Evolutionary conservation across 92 coral and sea anemone species (phyloP).

Genomic region (Phenganax stokvisi): DNA sequence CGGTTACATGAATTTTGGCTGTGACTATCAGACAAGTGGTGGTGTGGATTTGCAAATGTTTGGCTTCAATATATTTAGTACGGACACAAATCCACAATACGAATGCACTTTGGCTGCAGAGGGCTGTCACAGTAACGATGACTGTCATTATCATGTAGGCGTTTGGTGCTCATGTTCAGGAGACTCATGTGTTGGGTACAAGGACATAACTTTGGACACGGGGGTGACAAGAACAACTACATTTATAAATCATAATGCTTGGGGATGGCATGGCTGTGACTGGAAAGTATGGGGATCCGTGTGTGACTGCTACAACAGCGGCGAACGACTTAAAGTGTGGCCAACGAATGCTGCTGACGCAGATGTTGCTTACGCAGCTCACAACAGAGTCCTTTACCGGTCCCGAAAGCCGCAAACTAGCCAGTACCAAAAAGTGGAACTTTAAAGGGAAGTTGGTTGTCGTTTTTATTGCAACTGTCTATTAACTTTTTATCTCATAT

Average conservation of each 20-base stretch:
- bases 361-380: too few species aligned
- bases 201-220: not conserved
- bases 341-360: not conserved
- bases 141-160: constrained; percentile 18
- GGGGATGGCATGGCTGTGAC: constrained; percentile 41
- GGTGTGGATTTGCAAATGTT: constrained; percentile 28
- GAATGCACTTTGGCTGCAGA: constrained; percentile 23
- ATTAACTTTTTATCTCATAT: too few species aligned
- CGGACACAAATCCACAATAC: constrained; percentile 6
- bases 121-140: constrained; percentile 21
- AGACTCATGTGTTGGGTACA: constrained; percentile 1
- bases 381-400: too few species aligned
- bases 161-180: constrained; percentile 33
- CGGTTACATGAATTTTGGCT: constrained; percentile 36
- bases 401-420: too few species aligned
- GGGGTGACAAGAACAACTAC: constrained; percentile 9
- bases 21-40: not conserved
- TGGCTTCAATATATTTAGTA: not conserved
- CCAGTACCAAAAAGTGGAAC: too few species aligned
- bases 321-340: constrained; percentile 20
- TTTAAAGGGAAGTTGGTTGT: too few species aligned
- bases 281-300: constrained; percentile 32
- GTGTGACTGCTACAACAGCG: constrained; percentile 31
- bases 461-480: too few species aligned
- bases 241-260: not conserved